These are phyloP conservation scores for Euclidia mi DNA, from an alignment of 2,888 invertebrate species.

Conservation along the genomic window DNA sequence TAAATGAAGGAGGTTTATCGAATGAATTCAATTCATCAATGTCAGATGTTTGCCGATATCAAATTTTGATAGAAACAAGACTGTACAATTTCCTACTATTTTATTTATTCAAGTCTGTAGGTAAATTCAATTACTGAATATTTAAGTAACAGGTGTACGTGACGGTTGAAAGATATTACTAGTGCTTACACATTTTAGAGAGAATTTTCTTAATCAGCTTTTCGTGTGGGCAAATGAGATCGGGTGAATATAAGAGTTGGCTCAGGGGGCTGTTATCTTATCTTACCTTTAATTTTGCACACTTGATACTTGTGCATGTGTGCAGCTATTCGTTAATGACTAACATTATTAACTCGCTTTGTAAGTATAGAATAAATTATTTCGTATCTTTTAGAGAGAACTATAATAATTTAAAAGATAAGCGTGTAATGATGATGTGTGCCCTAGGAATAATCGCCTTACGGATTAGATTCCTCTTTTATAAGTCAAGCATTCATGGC, in stretches of 20 bases:
- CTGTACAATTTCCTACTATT: no score
- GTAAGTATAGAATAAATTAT: background rate
- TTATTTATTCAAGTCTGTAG: no score
- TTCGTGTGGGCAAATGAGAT: slow-evolving; percentile 52
- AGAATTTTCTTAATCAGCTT: slow-evolving; percentile 49
- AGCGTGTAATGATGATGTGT: no score
- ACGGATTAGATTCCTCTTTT: no score
- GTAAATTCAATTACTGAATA: slow-evolving; percentile 53
- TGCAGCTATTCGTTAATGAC: slow-evolving; percentile 31
- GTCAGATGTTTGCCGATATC: no score
- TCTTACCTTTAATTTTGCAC: slow-evolving; percentile 43
- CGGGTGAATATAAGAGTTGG: slow-evolving; percentile 40
- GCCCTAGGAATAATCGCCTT: no score
- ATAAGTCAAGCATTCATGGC: no score
- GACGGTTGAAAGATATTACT: slow-evolving; percentile 41
- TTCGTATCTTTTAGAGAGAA: no score
- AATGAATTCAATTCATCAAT: no score
- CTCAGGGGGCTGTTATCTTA: slow-evolving; percentile 47
- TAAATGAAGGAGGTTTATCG: no score
- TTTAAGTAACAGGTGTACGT: slow-evolving; percentile 55
- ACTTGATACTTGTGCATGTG: slow-evolving; percentile 28
- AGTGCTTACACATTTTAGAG: slow-evolving; percentile 45
- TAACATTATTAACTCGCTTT: slow-evolving; percentile 23
- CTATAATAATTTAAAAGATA: no score
- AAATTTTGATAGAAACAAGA: no score